Conservation (phyloP, 2,888 invertebrate genomes). For the Panorpa germanica region DNA sequence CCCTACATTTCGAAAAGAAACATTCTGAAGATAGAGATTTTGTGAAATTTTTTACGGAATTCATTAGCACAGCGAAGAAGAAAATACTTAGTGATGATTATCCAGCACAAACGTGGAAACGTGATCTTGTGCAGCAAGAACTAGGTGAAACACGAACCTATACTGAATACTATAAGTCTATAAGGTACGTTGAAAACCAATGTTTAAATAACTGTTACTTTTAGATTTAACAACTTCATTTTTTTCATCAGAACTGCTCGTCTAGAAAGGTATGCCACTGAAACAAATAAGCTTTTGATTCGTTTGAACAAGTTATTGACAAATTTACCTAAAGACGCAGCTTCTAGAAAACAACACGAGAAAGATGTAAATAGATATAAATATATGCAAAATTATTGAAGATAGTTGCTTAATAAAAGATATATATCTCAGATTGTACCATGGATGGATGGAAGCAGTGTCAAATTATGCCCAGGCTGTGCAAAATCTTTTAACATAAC, state of each 20-base stretch:
- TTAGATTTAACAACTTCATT: background rate
- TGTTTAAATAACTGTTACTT: too few relatives aligned
- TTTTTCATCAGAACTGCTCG: slow-evolving; percentile 34
- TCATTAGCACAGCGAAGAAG: slow-evolving; percentile 80
- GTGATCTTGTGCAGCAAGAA: slow-evolving; percentile 39
- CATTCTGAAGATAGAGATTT: slow-evolving; percentile 80
- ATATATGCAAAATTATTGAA: too few relatives aligned
- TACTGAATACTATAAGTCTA: slow-evolving; percentile 56
- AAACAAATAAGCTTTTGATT: slow-evolving; percentile 90
- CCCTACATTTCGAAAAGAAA: slow-evolving; percentile 72
- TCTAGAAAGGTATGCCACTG: slow-evolving; percentile 76
- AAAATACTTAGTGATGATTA: too few relatives aligned
- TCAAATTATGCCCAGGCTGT: slow-evolving; percentile 81
- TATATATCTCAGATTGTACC: slow-evolving; percentile 41
- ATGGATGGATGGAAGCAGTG: slow-evolving; percentile 86
- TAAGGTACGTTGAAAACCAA: slow-evolving; percentile 32
- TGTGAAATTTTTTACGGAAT: slow-evolving; percentile 59
- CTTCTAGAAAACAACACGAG: slow-evolving; percentile 53
- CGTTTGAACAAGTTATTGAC: slow-evolving; percentile 78
- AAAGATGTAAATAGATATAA: slow-evolving; percentile 32
- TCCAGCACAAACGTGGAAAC: too few relatives aligned
- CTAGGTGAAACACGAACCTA: slow-evolving; percentile 44
- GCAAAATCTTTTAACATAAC: slow-evolving; percentile 74
- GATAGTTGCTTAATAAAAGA: background rate
- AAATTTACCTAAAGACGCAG: slow-evolving; percentile 54